Evolutionary conservation across 2,113 vertebrate genomes (phyloP).

Genomic region (Canis aureus): DNA sequence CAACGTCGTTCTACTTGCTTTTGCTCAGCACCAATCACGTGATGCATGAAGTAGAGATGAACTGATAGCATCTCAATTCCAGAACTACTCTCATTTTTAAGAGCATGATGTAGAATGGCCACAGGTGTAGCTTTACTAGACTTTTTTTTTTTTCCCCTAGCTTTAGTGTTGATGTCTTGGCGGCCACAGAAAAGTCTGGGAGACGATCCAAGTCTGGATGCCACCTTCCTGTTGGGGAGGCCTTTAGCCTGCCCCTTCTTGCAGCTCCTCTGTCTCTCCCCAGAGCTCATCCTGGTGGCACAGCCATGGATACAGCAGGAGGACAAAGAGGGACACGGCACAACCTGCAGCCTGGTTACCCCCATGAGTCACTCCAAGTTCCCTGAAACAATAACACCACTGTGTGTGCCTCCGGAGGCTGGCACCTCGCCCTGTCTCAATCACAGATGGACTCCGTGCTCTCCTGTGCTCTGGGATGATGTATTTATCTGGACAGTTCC

Average conservation of each 20-base stretch:
- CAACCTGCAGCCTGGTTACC: neutral
- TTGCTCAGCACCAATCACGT: neutral
- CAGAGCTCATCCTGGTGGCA: neutral
- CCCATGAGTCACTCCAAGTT: neutral
- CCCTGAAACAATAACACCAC: neutral
- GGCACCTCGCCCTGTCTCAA: slow-evolving; percentile 57
- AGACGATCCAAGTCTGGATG: neutral
- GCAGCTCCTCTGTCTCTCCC: neutral
- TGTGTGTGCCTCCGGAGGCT: neutral
- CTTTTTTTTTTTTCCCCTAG: neutral
- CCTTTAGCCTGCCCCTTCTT: neutral
- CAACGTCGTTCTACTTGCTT: neutral
- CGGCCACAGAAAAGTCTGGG: neutral
- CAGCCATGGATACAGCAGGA: neutral
- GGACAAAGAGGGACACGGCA: neutral
- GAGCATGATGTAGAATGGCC: neutral
- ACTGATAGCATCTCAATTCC: neutral
- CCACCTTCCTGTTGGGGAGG: neutral
- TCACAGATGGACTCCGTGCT: slow-evolving; percentile 62
- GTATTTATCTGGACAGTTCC: slow-evolving; percentile 82
- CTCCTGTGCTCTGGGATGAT: slow-evolving; percentile 75
- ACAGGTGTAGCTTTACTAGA: neutral
- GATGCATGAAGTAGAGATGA: neutral
- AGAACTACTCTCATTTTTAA: slow-evolving; percentile 2
- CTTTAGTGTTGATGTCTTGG: neutral